phyloP scores from a whole-genome alignment of 2,797 vertebrate species.

The Sandelia bainsii region DNA sequence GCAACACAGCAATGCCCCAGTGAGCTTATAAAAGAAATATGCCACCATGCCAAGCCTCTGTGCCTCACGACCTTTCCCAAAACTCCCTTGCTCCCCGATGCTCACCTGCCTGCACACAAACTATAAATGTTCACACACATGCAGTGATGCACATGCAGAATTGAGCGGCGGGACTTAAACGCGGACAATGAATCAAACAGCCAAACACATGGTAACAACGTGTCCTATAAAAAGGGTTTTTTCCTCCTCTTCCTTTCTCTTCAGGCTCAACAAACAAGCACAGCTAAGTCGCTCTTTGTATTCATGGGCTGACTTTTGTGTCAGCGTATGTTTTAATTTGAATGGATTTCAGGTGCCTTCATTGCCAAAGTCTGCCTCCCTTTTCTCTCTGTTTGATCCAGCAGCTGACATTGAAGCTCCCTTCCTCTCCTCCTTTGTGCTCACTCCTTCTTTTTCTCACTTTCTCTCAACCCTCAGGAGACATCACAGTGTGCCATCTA shows the following conservation, averaged over 20 bases:
- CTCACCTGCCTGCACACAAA: slow-evolving; percentile 39
- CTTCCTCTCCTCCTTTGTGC: not conserved
- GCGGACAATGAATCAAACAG: slow-evolving; percentile 44
- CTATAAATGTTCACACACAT: slow-evolving; percentile 17
- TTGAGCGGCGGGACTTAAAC: slow-evolving; percentile 42
- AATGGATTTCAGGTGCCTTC: slow-evolving; percentile 63
- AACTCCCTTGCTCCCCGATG: slow-evolving; percentile 61
- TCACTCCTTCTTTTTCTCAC: slow-evolving; percentile 20
- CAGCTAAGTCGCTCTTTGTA: slow-evolving; percentile 56
- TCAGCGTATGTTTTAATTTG: slow-evolving; percentile 64
- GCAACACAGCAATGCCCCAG: slow-evolving; percentile 69
- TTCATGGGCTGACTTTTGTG: slow-evolving; percentile 49
- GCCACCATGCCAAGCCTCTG: slow-evolving; percentile 70
- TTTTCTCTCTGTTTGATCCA: slow-evolving; percentile 38
- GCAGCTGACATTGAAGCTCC: slow-evolving; percentile 43
- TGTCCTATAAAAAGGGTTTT: slow-evolving; percentile 18
- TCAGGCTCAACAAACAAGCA: slow-evolving; percentile 55
- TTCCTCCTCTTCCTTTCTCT: slow-evolving; percentile 8
- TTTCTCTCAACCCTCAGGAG: slow-evolving; percentile 40
- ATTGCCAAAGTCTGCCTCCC: slow-evolving; percentile 36
- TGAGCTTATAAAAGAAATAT: slow-evolving; percentile 77
- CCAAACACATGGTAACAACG: slow-evolving; percentile 50
- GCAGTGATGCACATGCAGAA: slow-evolving; percentile 12
- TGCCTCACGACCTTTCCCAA: slow-evolving; percentile 70
- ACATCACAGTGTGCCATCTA: slow-evolving; percentile 47